These are phyloP conservation scores for Leptopilina drosophilae DNA, from an alignment of 2,888 invertebrate species.

Conservation along the genomic window DNA sequence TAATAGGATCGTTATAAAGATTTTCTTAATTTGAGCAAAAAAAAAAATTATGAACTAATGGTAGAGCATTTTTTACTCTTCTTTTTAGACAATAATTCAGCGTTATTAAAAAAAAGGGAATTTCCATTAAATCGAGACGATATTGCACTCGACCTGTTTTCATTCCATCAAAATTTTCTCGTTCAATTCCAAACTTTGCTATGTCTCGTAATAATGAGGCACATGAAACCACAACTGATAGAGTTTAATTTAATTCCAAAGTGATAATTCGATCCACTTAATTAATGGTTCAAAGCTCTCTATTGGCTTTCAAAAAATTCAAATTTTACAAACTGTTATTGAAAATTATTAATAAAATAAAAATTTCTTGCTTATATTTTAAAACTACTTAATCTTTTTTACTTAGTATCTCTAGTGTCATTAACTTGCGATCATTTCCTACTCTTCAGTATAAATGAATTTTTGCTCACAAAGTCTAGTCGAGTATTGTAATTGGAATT, in stretches of 20 bases:
- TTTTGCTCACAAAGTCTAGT: too few relatives aligned
- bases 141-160: constrained; percentile 11
- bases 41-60: background rate
- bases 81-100: background rate
- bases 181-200: background rate
- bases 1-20: too few relatives aligned
- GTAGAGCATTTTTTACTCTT: background rate
- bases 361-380: too few relatives aligned
- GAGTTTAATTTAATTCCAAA: constrained; percentile 7
- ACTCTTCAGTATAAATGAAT: too few relatives aligned
- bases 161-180: constrained; percentile 19
- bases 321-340: background rate
- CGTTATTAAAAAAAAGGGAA: constrained; percentile 19
- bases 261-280: constrained; percentile 4
- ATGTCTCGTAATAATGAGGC: background rate
- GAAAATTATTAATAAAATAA: background rate
- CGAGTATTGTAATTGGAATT: too few relatives aligned
- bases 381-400: too few relatives aligned
- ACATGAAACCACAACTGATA: background rate
- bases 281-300: background rate
- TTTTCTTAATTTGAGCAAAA: background rate
- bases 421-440: too few relatives aligned
- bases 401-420: too few relatives aligned
- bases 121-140: background rate
- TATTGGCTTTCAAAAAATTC: background rate